phyloP scores from a whole-genome alignment of 2,113 vertebrate genomes.

The Protobothrops flavoviridis region DNA sequence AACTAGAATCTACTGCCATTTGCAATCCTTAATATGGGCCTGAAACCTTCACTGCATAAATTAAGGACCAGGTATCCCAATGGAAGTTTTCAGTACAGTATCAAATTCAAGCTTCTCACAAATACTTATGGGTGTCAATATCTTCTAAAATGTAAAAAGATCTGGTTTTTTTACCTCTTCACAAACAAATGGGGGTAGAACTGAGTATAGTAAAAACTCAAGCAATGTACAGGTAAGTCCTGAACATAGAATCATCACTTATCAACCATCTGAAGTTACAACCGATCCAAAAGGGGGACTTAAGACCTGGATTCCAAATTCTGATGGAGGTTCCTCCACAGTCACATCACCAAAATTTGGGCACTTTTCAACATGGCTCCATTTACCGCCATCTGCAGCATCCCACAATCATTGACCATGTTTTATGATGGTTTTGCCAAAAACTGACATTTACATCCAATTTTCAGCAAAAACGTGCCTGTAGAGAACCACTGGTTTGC shows the following conservation, averaged over 20 bases:
- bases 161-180: not conserved
- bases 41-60: not conserved
- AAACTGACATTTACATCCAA: not conserved
- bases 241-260: not conserved
- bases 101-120: not conserved
- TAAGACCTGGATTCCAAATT: not conserved
- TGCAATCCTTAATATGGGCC: not conserved
- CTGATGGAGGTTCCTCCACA: not conserved
- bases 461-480: not conserved
- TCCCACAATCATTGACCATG: not conserved
- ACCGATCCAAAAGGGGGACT: not conserved
- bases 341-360: not conserved
- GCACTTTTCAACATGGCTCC: not conserved
- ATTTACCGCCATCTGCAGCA: not conserved
- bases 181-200: not conserved
- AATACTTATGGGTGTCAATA: not conserved
- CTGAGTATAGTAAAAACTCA: not conserved
- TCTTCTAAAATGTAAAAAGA: not conserved
- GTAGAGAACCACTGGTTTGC: not conserved
- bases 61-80: not conserved
- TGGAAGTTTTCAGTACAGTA: not conserved
- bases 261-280: not conserved
- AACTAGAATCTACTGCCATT: not conserved
- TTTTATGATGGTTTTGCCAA: not conserved
- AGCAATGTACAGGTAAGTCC: not conserved